These are phyloP conservation scores for Cynoglossus semilaevis DNA, from an alignment of 2,113 vertebrate genomes.

Conservation along the genomic window DNA sequence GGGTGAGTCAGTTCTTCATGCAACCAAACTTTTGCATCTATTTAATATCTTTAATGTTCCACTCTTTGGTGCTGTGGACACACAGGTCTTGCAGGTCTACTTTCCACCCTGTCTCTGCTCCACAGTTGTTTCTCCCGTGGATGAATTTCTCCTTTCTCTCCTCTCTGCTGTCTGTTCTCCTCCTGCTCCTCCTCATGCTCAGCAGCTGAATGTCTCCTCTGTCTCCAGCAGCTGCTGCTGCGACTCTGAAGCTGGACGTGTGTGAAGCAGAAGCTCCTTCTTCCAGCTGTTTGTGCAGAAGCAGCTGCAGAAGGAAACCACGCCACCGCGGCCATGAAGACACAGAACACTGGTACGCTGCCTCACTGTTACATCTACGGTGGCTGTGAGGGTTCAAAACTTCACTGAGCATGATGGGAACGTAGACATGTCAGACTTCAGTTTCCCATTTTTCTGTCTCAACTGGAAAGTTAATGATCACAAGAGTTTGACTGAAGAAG, in stretches of 20 bases:
- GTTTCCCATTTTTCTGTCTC: not conserved
- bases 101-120: too few species aligned
- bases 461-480: not conserved
- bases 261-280: not conserved
- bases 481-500: not conserved
- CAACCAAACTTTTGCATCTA: too few species aligned
- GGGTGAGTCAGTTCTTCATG: too few species aligned
- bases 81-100: too few species aligned
- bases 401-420: too few species aligned
- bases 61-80: too few species aligned
- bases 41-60: too few species aligned
- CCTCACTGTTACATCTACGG: too few species aligned
- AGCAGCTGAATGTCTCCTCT: not conserved
- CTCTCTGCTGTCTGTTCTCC: not conserved
- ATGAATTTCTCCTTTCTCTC: too few species aligned
- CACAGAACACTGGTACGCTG: not conserved
- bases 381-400: not conserved
- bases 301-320: not conserved
- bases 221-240: not conserved
- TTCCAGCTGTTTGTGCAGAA: not conserved
- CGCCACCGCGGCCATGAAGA: too few species aligned
- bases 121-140: too few species aligned
- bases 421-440: not conserved
- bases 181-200: not conserved
- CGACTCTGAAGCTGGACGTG: not conserved